Percentiles rank a stretch among this genome's conserved stretches.
phyloP scores from a whole-genome alignment of 2,113 vertebrate genomes.

The Leiothrix lutea region DNA sequence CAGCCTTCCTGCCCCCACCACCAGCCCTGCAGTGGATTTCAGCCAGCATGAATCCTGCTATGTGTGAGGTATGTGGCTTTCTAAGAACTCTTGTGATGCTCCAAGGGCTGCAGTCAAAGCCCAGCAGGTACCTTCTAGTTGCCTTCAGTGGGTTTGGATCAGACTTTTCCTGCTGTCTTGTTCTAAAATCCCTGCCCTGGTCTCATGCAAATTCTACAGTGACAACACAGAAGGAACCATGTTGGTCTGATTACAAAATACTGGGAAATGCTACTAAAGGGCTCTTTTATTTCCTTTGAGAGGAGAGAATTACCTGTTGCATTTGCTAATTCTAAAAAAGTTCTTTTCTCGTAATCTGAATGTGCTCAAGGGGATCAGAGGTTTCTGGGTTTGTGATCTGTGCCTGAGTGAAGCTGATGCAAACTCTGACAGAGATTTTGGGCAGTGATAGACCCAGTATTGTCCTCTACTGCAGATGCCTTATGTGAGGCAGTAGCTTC shows the following conservation, averaged over 20 bases:
- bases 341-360: neutral
- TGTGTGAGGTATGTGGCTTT: neutral
- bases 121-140: neutral
- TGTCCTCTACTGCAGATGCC: neutral
- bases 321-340: neutral
- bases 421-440: neutral
- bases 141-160: neutral
- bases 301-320: neutral
- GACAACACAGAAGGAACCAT: fast-evolving
- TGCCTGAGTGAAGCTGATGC: fast-evolving
- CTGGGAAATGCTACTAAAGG: neutral
- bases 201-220: neutral
- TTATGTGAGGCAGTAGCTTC: neutral
- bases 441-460: neutral
- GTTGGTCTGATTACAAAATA: neutral
- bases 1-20: neutral
- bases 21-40: neutral
- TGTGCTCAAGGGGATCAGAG: neutral
- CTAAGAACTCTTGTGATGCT: neutral
- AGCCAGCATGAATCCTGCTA: fast-evolving
- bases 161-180: neutral
- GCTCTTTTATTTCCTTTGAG: neutral
- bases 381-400: neutral
- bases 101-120: neutral
- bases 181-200: neutral